Evolutionary conservation across 2,113 vertebrate genomes (phyloP).

Genomic region (Crocuta crocuta): DNA sequence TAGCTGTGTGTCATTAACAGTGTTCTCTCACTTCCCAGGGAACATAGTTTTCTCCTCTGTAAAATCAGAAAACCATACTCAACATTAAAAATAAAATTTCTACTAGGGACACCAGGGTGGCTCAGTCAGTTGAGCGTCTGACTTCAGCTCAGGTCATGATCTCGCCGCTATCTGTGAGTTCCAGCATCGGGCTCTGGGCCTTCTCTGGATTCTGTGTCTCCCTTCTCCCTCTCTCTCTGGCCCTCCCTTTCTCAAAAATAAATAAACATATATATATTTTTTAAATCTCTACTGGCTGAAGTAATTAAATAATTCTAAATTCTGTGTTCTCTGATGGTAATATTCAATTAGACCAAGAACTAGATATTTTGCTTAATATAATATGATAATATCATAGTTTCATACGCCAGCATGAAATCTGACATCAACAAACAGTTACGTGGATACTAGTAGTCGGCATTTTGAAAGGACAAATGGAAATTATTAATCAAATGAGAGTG

Average conservation of each 20-base stretch:
- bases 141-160: too few species aligned
- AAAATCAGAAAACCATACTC: neutral
- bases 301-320: neutral
- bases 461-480: constrained; percentile 44
- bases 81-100: neutral
- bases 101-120: too few species aligned
- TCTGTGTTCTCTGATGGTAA: neutral
- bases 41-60: neutral
- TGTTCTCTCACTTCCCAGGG: neutral
- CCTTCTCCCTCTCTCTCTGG: too few species aligned
- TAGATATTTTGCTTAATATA: neutral
- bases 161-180: too few species aligned
- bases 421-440: neutral
- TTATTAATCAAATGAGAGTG: neutral
- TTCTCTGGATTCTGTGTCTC: too few species aligned
- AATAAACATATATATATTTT: too few species aligned
- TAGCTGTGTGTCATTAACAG: neutral
- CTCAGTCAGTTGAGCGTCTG: too few species aligned
- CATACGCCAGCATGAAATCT: neutral
- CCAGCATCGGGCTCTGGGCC: too few species aligned
- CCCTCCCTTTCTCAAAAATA: too few species aligned
- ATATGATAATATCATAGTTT: neutral
- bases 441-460: neutral
- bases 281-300: neutral
- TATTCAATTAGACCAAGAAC: constrained; percentile 18